Conservation (phyloP, 2,888 invertebrate genomes). For the Stenotaenia linearis region DNA sequence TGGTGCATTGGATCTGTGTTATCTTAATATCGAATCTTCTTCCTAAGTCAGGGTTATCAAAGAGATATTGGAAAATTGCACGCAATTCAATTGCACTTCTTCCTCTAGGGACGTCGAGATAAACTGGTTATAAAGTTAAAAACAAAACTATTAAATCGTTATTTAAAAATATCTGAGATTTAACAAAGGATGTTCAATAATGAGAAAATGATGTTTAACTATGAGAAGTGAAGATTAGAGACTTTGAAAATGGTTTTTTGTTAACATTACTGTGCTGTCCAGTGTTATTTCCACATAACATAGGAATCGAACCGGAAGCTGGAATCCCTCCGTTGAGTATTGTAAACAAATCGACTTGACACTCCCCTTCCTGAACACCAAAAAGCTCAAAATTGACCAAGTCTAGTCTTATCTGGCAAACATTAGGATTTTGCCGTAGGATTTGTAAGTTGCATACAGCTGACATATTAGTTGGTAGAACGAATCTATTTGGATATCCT, state of each 20-base stretch:
- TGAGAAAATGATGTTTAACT: background rate
- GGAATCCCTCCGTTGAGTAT: constrained; percentile 38
- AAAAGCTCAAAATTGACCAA: constrained; percentile 41
- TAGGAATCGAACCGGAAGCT: constrained; percentile 38
- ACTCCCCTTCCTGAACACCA: constrained; percentile 41
- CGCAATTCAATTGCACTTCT: background rate
- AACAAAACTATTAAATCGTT: background rate
- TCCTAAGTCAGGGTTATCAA: constrained; percentile 21
- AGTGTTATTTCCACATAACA: constrained; percentile 42
- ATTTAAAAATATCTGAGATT: background rate
- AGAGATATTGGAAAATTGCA: background rate
- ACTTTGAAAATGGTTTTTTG: no score
- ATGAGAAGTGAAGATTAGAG: no score
- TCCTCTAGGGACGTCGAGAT: constrained; percentile 18
- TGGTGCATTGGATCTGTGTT: constrained; percentile 3
- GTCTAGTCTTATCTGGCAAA: constrained; percentile 37
- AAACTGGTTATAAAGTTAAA: background rate
- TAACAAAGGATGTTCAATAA: background rate
- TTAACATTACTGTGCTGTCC: constrained; percentile 41
- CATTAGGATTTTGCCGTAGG: background rate
- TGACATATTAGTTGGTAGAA: background rate
- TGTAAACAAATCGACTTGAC: constrained; percentile 41
- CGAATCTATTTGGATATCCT: background rate
- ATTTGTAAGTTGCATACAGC: constrained; percentile 2
- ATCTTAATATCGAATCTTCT: constrained; percentile 30